These are phyloP conservation scores for Typhlichthys eigenmanni DNA, from an alignment of 2,797 vertebrate species.

Conservation along the genomic window DNA sequence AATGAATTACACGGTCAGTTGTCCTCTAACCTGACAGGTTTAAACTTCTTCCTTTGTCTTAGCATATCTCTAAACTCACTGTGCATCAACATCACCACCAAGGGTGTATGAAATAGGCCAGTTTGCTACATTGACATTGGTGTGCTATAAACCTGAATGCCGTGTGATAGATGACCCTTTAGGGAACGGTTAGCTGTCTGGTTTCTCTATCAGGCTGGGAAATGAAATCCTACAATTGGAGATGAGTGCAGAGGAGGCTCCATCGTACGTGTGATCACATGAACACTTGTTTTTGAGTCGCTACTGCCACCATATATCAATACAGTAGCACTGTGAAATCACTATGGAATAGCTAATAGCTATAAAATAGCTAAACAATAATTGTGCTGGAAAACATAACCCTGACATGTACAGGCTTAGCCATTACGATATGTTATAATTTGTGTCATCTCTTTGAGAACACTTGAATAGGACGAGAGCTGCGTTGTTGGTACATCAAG, in stretches of 20 bases:
- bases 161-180: conserved; percentile 63
- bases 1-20: conserved; percentile 44
- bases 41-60: conserved; percentile 34
- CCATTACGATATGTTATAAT: too few relatives aligned
- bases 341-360: neutral
- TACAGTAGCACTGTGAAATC: too few relatives aligned
- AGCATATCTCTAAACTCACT: conserved; percentile 48
- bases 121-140: conserved; percentile 57
- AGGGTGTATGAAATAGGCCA: conserved; percentile 41
- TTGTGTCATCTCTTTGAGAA: too few relatives aligned
- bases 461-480: too few relatives aligned
- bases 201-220: conserved; percentile 48
- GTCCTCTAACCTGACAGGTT: conserved; percentile 27
- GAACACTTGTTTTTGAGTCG: too few relatives aligned
- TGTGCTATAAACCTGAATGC: conserved; percentile 60
- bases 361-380: neutral
- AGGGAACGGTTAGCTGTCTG: conserved; percentile 56
- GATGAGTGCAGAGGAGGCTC: conserved; percentile 38
- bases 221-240: conserved; percentile 35
- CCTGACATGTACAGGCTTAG: too few relatives aligned
- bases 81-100: conserved; percentile 44
- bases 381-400: neutral
- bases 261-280: too few relatives aligned
- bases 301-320: too few relatives aligned
- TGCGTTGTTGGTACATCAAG: too few relatives aligned